Evolutionary conservation across 2,888 invertebrate species (phyloP), one percentile per base, ranked within the genome.

Genomic region (Callimorpha dominula): DNA sequence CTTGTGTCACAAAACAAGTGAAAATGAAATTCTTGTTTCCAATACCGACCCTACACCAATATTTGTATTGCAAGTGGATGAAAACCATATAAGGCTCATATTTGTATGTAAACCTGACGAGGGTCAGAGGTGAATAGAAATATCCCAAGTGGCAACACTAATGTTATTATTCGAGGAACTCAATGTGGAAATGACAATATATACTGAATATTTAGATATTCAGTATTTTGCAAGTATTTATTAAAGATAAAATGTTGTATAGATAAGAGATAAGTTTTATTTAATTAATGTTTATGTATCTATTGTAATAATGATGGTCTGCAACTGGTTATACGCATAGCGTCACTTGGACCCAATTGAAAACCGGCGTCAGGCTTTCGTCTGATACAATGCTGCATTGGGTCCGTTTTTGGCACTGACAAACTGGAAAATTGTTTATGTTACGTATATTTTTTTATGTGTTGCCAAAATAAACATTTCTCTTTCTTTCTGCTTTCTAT

Each of bases 91-190:
- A 81, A 49, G 77, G 72, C 75, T 40, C 63, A 64, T 79, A 74
- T 82, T 77, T 81, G 73, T 73, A 71, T 71, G 75, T 66, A 68
- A 66, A 74, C 65, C 65, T 72, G 73, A 75, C 75, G 65, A 70
- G 75, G 75, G 78, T 78, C 70, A 68, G 68, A 49, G 60, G 70
- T 82, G 78, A 80, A 82, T 81, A 76, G 71, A 75, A 82, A 78
- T 70, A 69, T 65, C 65, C 57, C 43, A 57, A 72, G 74, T 73
- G 68, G 71, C 67, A 69, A 78, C 57, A 65, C 65, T 70, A 68
- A 73, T 75, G 31, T 73, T 62, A 75, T 72, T 74, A 78, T 57
- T 65, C 60, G 68, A 31, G 52, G 54, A 62, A 20, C 68, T 71
- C 65, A n/a, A 70, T 20, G 49, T 66, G 52, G 70, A 60, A 73